Evolutionary conservation across 2,113 vertebrate genomes (phyloP), one percentile per base, ranked within the genome.

Genomic region (Zapornia atra): DNA sequence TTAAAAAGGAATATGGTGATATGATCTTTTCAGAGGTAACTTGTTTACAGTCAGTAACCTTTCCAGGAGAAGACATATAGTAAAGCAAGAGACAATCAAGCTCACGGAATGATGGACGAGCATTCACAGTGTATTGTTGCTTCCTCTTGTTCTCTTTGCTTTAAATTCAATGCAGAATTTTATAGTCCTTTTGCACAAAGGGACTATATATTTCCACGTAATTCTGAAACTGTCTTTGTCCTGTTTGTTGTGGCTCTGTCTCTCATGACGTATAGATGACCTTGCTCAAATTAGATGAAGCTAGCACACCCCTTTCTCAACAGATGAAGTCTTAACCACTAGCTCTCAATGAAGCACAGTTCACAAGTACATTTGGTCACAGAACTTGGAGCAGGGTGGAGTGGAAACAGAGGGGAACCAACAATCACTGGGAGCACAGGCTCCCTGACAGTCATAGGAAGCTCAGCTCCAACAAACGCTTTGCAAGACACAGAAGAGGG

Each of bases 91-190:
- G 29, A 92, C 86, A 92, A 79, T 92, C 64, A 88, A 81, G 73
- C 63, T 53, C 68, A 15, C 7, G 2, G 69, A 72, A 83, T 53
- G 77, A 96, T 84, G 57, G 72, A 92, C 88, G 53, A 93, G 65
- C 80, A 57, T 36, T 68, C 86, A 93, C 13, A 88, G 31, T 0
- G 0, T 48, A 84, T 64, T 94, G 85, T 60, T 81, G 48, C 31
- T 82, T 78, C 44, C 88, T 68, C 80, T 92, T 92, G 72, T 71
- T 92, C 80, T 68, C 76, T 64, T 75, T 53, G 34, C 82, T 66
- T 92, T 93, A 81, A 92, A 95, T 83, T 94, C 76, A 90, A 68
- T 50, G 65, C 42, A 84, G 76, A 92, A 78, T 80, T 78, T 95
- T 90, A 96, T 53, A 71, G 72, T 57, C 65, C 42, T 60, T 71